These are phyloP conservation scores for Tachystola acroxantha DNA, from an alignment of 2,888 invertebrate genomes.

Conservation along the genomic window DNA sequence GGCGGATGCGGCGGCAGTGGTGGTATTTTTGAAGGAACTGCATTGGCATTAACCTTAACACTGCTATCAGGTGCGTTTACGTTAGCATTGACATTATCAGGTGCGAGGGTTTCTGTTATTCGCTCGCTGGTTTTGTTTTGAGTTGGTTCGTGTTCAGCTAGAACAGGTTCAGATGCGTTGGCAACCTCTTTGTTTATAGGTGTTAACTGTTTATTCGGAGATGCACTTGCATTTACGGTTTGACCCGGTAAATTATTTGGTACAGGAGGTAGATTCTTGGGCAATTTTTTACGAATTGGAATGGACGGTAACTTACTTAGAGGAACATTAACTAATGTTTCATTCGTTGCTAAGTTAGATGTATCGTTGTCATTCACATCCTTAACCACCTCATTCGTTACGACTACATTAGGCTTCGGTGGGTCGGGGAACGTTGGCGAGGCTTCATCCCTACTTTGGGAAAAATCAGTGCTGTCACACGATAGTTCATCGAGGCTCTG, in stretches of 20 bases:
- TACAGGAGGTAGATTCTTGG: constrained; percentile 31
- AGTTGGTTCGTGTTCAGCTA: constrained; percentile 16
- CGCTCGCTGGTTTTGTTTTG: constrained; percentile 21
- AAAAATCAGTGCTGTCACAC: constrained; percentile 64
- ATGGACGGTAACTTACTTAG: constrained; percentile 56
- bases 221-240: background rate
- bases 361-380: constrained; percentile 15
- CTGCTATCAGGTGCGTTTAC: constrained; percentile 22
- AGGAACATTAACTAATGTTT: constrained; percentile 39
- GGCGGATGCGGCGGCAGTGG: constrained; percentile 50
- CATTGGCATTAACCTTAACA: constrained; percentile 22
- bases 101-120: constrained; percentile 18
- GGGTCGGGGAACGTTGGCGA: constrained; percentile 39
- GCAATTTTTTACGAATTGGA: constrained; percentile 45
- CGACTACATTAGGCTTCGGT: constrained; percentile 23
- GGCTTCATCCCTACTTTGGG: constrained; percentile 65
- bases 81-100: too few species aligned
- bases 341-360: constrained; percentile 22
- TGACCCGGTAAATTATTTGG: constrained; percentile 27
- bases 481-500: constrained; percentile 65
- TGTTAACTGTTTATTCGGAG: constrained; percentile 1
- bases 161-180: constrained; percentile 17
- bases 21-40: too few species aligned
- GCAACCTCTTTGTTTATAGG: background rate
- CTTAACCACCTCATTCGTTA: constrained; percentile 22